These are phyloP conservation scores for Amia ocellicauda DNA, from an alignment of 2,113 vertebrate species.

Conservation along the genomic window DNA sequence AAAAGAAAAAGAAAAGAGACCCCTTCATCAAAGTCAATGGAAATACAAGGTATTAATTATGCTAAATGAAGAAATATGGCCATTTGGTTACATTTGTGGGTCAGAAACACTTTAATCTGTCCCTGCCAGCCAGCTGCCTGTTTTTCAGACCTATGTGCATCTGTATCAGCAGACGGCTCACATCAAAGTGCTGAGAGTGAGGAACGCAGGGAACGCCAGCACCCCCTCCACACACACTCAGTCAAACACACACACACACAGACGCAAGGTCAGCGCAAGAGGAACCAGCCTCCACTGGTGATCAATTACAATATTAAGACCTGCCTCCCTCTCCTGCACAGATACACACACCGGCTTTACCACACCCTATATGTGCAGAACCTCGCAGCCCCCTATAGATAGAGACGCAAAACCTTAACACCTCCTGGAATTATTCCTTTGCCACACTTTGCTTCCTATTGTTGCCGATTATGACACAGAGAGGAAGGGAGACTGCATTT, in stretches of 20 bases:
- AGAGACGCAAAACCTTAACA: no score
- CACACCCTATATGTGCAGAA: no score
- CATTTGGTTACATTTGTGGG: conserved; percentile 50
- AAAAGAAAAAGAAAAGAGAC: conserved; percentile 24
- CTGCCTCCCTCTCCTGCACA: conserved; percentile 20
- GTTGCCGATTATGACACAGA: no score
- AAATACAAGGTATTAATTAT: conserved; percentile 78
- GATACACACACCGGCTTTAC: neutral
- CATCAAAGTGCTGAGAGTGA: conserved; percentile 60
- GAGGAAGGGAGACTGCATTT: no score
- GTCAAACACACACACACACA: conserved; percentile 14
- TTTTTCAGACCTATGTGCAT: conserved; percentile 43
- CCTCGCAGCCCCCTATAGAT: no score
- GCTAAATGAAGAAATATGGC: conserved; percentile 81
- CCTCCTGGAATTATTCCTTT: no score
- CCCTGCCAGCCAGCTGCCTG: conserved; percentile 57
- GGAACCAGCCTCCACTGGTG: conserved; percentile 29
- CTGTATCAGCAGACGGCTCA: conserved; percentile 51
- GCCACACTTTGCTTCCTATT: no score
- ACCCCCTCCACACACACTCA: conserved; percentile 21
- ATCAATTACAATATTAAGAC: conserved; percentile 41
- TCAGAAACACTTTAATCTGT: conserved; percentile 58
- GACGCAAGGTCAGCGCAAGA: conserved; percentile 45
- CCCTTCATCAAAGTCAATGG: conserved; percentile 67
- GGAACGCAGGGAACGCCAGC: conserved; percentile 40